A percentile compares a stretch with the other conserved stretches of the same genome.
Evolutionary conservation across 2,797 vertebrate genomes (phyloP).

Genomic region (Poeciliopsis presidionis): DNA sequence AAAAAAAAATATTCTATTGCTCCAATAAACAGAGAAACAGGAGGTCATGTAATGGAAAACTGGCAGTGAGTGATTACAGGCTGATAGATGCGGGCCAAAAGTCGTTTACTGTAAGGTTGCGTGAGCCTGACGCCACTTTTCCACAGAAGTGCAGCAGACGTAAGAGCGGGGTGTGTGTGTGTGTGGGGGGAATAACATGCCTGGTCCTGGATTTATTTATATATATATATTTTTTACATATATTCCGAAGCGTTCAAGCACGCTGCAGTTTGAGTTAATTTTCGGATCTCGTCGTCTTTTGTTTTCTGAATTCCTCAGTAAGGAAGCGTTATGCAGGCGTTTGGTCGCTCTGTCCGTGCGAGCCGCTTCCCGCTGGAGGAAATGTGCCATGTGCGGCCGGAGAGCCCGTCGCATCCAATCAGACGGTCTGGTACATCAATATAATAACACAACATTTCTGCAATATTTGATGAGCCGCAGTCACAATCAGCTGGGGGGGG

Average conservation of each 20-base stretch:
- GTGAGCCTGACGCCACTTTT: conserved; percentile 57
- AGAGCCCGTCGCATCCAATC: conserved; percentile 18
- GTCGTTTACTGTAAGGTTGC: conserved; percentile 67
- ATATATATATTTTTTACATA: too few relatives aligned
- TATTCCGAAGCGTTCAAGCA: conserved; percentile 2
- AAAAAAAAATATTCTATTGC: conserved; percentile 43
- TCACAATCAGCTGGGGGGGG: too few relatives aligned
- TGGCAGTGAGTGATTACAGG: conserved; percentile 67
- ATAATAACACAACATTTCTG: background rate
- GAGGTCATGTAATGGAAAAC: conserved; percentile 70
- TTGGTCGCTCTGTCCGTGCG: conserved; percentile 13
- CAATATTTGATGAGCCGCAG: background rate
- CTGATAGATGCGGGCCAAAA: conserved; percentile 54
- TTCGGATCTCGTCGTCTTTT: background rate
- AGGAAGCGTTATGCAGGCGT: conserved; percentile 14
- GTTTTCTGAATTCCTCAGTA: conserved; percentile 7
- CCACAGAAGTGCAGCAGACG: conserved; percentile 40
- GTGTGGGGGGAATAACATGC: conserved; percentile 42
- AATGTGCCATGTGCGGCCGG: conserved; percentile 42
- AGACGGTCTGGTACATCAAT: background rate
- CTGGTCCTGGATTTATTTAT: conserved; percentile 53
- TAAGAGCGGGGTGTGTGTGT: conserved; percentile 14
- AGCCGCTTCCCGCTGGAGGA: conserved; percentile 36
- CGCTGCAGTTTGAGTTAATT: background rate
- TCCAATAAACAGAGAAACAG: conserved; percentile 32